These are phyloP conservation scores for Dasyornis broadbenti DNA, from an alignment of 2,113 vertebrate genomes.

Conservation along the genomic window DNA sequence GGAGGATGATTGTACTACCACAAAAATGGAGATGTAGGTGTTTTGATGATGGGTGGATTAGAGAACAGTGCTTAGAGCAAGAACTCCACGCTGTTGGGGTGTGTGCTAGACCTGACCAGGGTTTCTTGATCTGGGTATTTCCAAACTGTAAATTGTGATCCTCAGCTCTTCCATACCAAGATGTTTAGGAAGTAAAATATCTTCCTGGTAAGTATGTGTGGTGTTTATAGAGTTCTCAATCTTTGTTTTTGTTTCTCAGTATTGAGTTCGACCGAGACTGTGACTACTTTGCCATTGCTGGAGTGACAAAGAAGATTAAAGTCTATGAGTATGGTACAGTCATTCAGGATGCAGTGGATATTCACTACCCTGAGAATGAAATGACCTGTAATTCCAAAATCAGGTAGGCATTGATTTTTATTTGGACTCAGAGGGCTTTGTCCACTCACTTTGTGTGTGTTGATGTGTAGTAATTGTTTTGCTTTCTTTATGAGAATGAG, in stretches of 20 bases:
- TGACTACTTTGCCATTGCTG: constrained; percentile 98
- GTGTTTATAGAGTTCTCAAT: not conserved
- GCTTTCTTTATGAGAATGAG: not conserved
- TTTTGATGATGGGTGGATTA: not conserved
- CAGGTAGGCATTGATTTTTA: constrained; percentile 76
- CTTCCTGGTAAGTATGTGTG: not conserved
- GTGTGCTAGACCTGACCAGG: not conserved
- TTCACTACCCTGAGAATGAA: constrained; percentile 98
- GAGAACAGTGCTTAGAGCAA: not conserved
- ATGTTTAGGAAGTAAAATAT: not conserved
- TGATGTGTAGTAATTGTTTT: not conserved
- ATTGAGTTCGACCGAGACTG: constrained; percentile 99
- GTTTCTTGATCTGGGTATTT: not conserved
- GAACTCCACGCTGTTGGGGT: not conserved
- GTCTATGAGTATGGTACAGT: constrained; percentile 99
- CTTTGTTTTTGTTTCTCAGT: constrained; percentile 66
- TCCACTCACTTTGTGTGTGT: not conserved
- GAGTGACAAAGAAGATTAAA: constrained; percentile 99
- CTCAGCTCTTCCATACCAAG: not conserved
- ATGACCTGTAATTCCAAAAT: constrained; percentile 99
- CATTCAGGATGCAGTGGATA: constrained; percentile 98
- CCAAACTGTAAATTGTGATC: not conserved
- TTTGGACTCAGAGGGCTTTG: not conserved
- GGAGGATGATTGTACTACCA: not conserved
- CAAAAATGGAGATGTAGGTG: not conserved